Evolutionary conservation across 1,140 invertebrate species (phyloP), one percentile per base, ranked within the genome.

Genomic region (Zaprionus taronus): DNA sequence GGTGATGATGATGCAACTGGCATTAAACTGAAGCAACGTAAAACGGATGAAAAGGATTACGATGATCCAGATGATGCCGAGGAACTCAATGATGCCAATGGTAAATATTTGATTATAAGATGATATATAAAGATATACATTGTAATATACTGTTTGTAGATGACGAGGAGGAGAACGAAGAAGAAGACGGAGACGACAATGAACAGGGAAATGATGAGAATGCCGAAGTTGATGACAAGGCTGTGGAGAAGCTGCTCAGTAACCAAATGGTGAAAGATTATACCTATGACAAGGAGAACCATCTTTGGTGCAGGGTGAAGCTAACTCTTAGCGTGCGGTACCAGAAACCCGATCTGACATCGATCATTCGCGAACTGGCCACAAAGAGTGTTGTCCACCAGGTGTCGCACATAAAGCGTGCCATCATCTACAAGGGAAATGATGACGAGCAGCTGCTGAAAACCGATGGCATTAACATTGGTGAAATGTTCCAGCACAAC

Each of bases 391-490:
- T 99, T 5, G 94, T 99, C 6, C 95, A 96, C 92, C 95, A 98
- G 93, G 95, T 97, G 1, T 95, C 95, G 9, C 94, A 95, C 34
- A 98, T 99, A 49, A 97, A 96, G 91, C 94, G 96, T 62, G 97
- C 97, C 4, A 97, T 99, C 67, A 95, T 95, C 3, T 96, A 95
- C 77, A 94, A 95, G 94, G 95, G 95, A 80, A 94, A 93, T 60
- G 91, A 92, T 26, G 90, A 95, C 62, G 93, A 94, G 24, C 93
- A 95, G 56, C 94, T 96, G 56, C 93, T 99, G 1, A 98, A 98
- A 93, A 99, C 98, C 1, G 98, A 99, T 91, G 99, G 99, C 5
- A 96, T 99, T 15, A 99, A 99, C 92, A 96, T 99, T 72, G 93
- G 95, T 67, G 97, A 97, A 94, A 96, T 99, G 95, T 97, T 96